Percentiles rank a stretch among this genome's conserved stretches.
Conservation (phyloP, 2,888 invertebrate species). For the Campoplex nolae region DNA sequence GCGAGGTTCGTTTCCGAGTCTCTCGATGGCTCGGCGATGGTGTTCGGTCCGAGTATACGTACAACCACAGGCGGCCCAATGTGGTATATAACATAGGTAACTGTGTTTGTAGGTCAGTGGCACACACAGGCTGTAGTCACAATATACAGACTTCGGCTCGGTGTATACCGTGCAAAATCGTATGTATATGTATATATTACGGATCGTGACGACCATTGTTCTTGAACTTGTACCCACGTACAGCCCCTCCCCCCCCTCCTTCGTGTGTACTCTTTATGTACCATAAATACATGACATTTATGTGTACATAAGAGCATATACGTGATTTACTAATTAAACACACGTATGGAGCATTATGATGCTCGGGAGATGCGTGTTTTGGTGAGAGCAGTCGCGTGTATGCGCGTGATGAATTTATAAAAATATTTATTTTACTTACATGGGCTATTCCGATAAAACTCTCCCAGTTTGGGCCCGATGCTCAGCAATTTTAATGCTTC, state of each 20-base stretch:
- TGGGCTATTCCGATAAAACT: conserved; percentile 2
- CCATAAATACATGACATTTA: conserved; percentile 6
- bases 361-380: not conserved
- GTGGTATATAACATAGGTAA: conserved; percentile 83
- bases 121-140: conserved; percentile 78
- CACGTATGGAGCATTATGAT: not conserved
- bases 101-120: conserved; percentile 84
- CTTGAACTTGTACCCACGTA: conserved; percentile 81
- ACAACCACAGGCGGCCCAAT: conserved; percentile 37
- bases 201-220: conserved; percentile 82
- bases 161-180: conserved; percentile 77
- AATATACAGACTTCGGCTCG: conserved; percentile 68
- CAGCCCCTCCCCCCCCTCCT: not conserved
- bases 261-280: conserved; percentile 6
- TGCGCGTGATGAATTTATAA: not conserved
- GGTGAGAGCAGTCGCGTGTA: not conserved
- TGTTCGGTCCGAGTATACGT: conserved; percentile 13
- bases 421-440: not conserved
- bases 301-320: not conserved
- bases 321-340: conserved; percentile 14
- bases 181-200: conserved; percentile 74
- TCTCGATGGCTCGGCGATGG: conserved; percentile 20
- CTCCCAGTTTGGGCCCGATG: not conserved
- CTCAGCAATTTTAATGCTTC: not conserved
- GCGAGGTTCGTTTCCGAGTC: conserved; percentile 2